Base-by-base conservation (phyloP, 2,113 vertebrate species). In the Poeciliopsis retropinna region DNA sequence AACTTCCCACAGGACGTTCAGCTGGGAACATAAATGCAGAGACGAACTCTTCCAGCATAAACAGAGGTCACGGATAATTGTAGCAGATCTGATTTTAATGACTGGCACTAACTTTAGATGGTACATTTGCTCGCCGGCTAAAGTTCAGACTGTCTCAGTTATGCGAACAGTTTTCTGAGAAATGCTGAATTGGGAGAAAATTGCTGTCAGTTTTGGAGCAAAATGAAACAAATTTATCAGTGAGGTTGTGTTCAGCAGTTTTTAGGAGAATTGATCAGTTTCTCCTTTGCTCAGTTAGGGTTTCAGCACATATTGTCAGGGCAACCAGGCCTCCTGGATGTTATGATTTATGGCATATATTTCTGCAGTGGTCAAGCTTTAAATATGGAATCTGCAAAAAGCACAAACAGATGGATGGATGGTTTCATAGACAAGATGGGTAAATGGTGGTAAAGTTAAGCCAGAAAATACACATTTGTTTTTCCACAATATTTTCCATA, bases 1-100 rank as follows among this genome's bases (percentile, higher is more conserved):
- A 66, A 78, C 41, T 28, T 79, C 77, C 60, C 51, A 69, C 75
- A 68, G 57, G 65, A 84, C 62, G 54, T 70, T 69, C 74, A 66
- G 67, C 79, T 31, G 63, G 60, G 47, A 77, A 80, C n/a, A 61
- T 37, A 76, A 78, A 75, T 5, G 37, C 61, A 62, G 63, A 73
- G 31, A n/a, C 19, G 28, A 60, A 57, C 29, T 62, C 60, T 37
- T 60, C 22, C 34, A 27, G 28, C 60, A 22, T 69, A 47, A 64
- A 60, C 31, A 47, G 63, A 51, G 14, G 47, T 65, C 34, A 32
- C 14, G 30, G 44, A 72, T 4, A 0, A 64, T 71, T 66, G 27
- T 60, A 71, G 3, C 15, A 25, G 68, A 77, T 77, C 61, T 61
- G 14, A 76, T 66, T 78, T 67, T n/a, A 75, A 67, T 0, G 29